Evolutionary conservation across 2,113 vertebrate genomes (phyloP).

Genomic region (Oncorhynchus keta): DNA sequence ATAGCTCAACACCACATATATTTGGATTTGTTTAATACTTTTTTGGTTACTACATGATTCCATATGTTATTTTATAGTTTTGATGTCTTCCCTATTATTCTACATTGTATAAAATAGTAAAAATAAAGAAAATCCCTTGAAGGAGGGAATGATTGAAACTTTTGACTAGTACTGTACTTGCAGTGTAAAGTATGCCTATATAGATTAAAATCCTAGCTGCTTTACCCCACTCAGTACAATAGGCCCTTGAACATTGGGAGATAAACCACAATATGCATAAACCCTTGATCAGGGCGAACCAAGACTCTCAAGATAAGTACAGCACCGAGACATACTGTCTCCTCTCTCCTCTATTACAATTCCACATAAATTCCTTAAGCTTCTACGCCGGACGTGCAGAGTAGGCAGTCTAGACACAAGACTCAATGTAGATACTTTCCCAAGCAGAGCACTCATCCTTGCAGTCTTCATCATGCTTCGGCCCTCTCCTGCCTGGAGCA

Average conservation of each 20-base stretch:
- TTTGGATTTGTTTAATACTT: too few relatives aligned
- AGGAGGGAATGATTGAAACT: too few relatives aligned
- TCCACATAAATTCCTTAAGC: not conserved
- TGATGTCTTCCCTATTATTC: too few relatives aligned
- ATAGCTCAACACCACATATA: too few relatives aligned
- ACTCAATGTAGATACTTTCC: not conserved
- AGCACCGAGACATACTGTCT: not conserved
- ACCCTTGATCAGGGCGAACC: not conserved
- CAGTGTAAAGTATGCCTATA: too few relatives aligned
- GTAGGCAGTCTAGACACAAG: not conserved
- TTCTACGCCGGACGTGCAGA: not conserved
- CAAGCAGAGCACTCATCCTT: slow-evolving; percentile 15
- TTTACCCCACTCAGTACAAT: not conserved
- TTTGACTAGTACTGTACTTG: too few relatives aligned
- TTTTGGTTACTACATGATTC: too few relatives aligned
- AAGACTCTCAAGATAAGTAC: not conserved
- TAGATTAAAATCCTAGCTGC: not conserved
- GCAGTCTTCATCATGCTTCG: slow-evolving; percentile 10
- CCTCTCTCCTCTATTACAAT: not conserved
- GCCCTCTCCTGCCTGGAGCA: slow-evolving; percentile 37
- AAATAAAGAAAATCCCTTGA: too few relatives aligned
- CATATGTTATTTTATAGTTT: too few relatives aligned
- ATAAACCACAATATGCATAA: not conserved
- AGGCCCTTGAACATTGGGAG: not conserved
- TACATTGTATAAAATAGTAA: too few relatives aligned